Conservation (phyloP, 1,140 invertebrate species). For the Cyclargus thomasi region DNA sequence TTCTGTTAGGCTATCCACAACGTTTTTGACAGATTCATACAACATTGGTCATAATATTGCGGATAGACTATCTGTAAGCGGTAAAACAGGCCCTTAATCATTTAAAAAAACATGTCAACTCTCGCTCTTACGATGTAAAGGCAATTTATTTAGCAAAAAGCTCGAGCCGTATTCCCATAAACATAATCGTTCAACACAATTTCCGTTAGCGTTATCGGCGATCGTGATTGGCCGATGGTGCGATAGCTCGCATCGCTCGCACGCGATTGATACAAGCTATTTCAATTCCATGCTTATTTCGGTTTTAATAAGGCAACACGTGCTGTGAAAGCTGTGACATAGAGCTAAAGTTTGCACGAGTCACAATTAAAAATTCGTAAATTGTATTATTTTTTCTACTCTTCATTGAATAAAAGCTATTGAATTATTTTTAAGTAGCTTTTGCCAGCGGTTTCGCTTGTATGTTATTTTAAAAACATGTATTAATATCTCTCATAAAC, state of each 20-base stretch:
- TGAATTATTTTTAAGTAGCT: no score
- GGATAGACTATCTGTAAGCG: no score
- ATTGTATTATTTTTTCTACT: not conserved
- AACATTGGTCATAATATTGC: no score
- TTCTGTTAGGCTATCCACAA: no score
- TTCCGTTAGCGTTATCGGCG: slow-evolving; percentile 1
- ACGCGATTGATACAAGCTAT: not conserved
- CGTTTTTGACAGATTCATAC: no score
- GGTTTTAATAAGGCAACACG: not conserved
- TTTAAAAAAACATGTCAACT: not conserved
- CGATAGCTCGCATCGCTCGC: slow-evolving; percentile 6
- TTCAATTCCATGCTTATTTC: not conserved
- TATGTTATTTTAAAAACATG: no score
- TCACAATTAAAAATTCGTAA: not conserved
- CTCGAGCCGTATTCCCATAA: not conserved
- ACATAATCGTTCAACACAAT: slow-evolving; percentile 13
- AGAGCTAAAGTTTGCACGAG: no score
- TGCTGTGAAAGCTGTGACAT: not conserved
- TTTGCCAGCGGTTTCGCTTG: no score
- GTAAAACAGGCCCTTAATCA: no score
- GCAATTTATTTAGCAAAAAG: no score
- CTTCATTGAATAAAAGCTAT: no score
- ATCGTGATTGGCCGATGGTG: not conserved
- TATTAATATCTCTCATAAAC: no score
- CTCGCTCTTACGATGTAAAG: not conserved